Evolutionary conservation across 2,888 invertebrate species (phyloP).

Genomic region (Hartigia nigra): DNA sequence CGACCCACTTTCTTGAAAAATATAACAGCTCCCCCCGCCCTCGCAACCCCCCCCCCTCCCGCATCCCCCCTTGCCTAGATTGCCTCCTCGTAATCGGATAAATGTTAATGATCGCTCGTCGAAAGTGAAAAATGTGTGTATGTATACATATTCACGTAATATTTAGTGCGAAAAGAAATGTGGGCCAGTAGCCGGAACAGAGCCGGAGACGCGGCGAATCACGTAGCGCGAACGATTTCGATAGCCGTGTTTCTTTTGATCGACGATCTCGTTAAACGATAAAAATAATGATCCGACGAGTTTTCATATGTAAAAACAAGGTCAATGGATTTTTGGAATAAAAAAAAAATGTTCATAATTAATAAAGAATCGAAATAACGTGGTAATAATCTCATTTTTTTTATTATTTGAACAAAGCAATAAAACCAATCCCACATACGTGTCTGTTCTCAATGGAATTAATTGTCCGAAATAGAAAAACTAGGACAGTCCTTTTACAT

Average conservation of each 20-base stretch:
- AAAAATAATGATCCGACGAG: not conserved
- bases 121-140: not conserved
- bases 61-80: slow-evolving; percentile 12
- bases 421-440: not conserved
- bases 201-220: slow-evolving; percentile 26
- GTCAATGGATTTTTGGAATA: too few species aligned
- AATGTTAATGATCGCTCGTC: not conserved
- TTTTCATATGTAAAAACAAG: too few species aligned
- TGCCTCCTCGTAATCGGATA: not conserved
- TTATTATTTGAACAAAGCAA: not conserved
- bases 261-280: not conserved
- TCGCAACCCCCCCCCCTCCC: not conserved
- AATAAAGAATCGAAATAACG: not conserved
- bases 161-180: slow-evolving; percentile 29
- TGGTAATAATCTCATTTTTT: not conserved
- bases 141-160: slow-evolving; percentile 51
- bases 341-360: too few species aligned
- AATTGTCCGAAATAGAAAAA: not conserved
- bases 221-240: slow-evolving; percentile 1
- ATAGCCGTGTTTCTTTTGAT: not conserved
- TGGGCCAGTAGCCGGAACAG: not conserved
- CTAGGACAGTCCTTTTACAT: not conserved
- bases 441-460: not conserved
- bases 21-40: slow-evolving; percentile 28
- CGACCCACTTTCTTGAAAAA: slow-evolving; percentile 46